phyloP scores from a whole-genome alignment of 2,113 vertebrate genomes.

The human region GRCh38 chrX:136385001-136385500 shows the following conservation, averaged over 20 bases:
- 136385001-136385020: background rate
- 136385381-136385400: background rate
- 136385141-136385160: slow-evolving; percentile 6
- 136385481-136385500: background rate
- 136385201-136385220: background rate
- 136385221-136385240: background rate
- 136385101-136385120: slow-evolving; percentile 5
- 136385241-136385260: background rate
- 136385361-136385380: background rate
- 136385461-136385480: background rate
- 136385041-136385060: background rate
- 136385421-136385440: background rate
- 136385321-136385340: background rate
- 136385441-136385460: slow-evolving; percentile 2
- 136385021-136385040: background rate
- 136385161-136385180: background rate
- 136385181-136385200: background rate
- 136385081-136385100: background rate
- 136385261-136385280: background rate
- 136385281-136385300: background rate
- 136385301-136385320: background rate
- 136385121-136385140: background rate
- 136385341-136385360: background rate
- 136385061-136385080: slow-evolving; percentile 16
- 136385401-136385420: background rate